Percentiles rank a stretch among this genome's conserved stretches.
Conservation (phyloP, 2,797 vertebrate genomes). For the Labeo calbasu region DNA sequence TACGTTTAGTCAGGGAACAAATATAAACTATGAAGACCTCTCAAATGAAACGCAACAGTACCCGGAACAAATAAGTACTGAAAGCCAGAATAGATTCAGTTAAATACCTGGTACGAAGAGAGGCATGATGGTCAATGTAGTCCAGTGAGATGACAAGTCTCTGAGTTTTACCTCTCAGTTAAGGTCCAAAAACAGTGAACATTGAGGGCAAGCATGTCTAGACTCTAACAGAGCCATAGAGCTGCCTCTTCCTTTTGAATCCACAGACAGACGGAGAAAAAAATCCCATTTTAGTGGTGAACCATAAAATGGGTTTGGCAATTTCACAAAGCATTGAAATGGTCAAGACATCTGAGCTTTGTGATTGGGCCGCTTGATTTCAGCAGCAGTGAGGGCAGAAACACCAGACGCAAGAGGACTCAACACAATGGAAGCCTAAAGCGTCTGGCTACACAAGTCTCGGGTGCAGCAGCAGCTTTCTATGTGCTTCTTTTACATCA, state of each 20-base stretch:
- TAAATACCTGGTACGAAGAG: conserved; percentile 57
- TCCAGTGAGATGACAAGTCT: conserved; percentile 37
- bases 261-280: conserved; percentile 6
- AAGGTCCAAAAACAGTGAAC: conserved; percentile 33
- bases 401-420: conserved; percentile 21
- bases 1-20: conserved; percentile 43
- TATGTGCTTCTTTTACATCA: conserved; percentile 58
- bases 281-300: conserved; percentile 23
- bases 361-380: conserved; percentile 32
- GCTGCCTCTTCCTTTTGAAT: conserved; percentile 9
- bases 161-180: conserved; percentile 31
- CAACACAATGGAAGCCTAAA: conserved; percentile 31
- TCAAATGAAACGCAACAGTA: conserved; percentile 54
- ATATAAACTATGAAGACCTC: conserved; percentile 48
- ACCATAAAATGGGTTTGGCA: conserved; percentile 44
- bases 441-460: conserved; percentile 32
- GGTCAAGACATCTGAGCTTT: conserved; percentile 17
- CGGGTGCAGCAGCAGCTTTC: conserved; percentile 34
- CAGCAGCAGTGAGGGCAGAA: conserved; percentile 37
- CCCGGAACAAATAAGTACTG: conserved; percentile 14
- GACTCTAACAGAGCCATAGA: background rate
- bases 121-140: conserved; percentile 52
- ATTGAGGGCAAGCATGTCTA: background rate
- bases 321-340: conserved; percentile 37
- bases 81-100: conserved; percentile 41